Evolutionary conservation across 2,888 invertebrate species (phyloP), one percentile per base, ranked within the genome.

Genomic region (Lacanobia oleracea): DNA sequence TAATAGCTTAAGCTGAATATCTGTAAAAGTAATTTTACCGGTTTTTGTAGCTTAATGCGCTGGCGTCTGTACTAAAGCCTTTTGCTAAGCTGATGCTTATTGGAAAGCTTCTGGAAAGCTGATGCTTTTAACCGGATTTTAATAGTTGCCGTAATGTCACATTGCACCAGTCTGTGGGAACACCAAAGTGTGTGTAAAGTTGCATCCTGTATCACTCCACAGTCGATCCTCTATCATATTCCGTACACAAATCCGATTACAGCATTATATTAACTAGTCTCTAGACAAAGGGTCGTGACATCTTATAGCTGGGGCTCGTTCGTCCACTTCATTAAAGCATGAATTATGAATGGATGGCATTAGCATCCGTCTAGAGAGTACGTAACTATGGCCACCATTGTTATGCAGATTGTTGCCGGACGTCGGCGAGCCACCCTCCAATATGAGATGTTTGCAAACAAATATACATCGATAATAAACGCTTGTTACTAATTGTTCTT

Each of bases 331-430:
- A 94, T 94, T 94, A 94, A 86, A 90, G 88, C 92, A 93, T 94
- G 94, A 95, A 95, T 95, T 95, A 95, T 95, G 95, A 95, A 95
- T 94, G 90, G 89, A 87, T 81, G 90, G 90, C 92, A 94, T 94
- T 95, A 94, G 92, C 93, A 94, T 95, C 94, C 91, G 94, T 93
- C 94, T 94, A 91, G 90, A 92, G 93, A 89, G 90, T 85, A 88
- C 89, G 88, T 89, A 90, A 91, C 92, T 91, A 91, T 91, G 89
- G 86, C 86, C 89, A 87, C 90, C 87, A 96, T 96, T 96, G 95
- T 95, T 93, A 96, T 96, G 95, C 94, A 95, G 94, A 96, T 96
- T 94, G 92, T 90, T 75, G 87, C 94, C 95, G 95, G 95, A 95
- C 94, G 93, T 90, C 88, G 89, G 78, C 88, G 68, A 10, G 53